Conservation (phyloP, 2,113 vertebrate species). For the Okapia johnstoni region DNA sequence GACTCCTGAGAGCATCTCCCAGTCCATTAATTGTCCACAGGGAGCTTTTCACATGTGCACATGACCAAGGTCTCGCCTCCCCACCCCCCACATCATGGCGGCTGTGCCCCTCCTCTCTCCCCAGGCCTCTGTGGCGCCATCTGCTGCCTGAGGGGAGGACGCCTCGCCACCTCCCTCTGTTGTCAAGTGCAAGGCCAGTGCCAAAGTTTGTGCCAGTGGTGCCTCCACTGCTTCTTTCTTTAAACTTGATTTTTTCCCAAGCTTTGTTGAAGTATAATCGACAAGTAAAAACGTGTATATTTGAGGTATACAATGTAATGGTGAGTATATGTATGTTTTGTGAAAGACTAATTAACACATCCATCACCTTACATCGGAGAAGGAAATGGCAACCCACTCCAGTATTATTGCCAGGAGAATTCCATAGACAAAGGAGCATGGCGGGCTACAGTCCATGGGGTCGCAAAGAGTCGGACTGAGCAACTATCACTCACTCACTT, state of each 20-base stretch:
- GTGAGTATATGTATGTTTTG: background rate
- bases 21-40: background rate
- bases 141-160: background rate
- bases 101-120: background rate
- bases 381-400: background rate
- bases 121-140: background rate
- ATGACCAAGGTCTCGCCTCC: background rate
- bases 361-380: background rate
- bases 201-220: background rate
- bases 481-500: background rate
- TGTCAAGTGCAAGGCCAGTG: background rate
- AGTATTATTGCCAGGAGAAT: background rate
- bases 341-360: background rate
- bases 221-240: background rate
- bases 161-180: background rate
- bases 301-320: background rate
- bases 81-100: rapidly evolving
- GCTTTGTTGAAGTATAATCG: background rate
- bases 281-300: background rate
- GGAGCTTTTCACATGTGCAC: background rate
- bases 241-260: background rate
- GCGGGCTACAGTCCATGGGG: background rate
- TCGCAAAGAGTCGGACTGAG: background rate
- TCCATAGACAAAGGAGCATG: background rate
- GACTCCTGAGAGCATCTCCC: background rate